Conservation (phyloP, 2,888 invertebrate genomes). For the Schrankia costaestrigalis region DNA sequence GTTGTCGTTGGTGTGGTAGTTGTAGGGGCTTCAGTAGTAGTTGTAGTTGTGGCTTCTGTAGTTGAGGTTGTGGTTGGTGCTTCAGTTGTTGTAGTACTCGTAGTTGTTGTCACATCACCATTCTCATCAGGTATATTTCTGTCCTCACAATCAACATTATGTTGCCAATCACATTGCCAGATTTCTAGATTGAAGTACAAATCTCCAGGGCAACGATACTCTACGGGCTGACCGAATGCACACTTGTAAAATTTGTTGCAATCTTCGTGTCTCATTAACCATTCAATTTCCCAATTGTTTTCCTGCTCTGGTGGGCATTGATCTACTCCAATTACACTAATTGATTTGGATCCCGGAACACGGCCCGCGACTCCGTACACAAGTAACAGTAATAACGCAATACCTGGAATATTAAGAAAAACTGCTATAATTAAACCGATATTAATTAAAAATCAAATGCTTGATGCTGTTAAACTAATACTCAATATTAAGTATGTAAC, state of each 20-base stretch:
- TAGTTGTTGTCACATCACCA: no score
- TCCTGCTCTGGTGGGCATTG: constrained; percentile 56
- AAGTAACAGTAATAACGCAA: background rate
- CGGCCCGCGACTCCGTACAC: no score
- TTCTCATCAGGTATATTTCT: constrained; percentile 49
- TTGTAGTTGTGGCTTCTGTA: constrained; percentile 11
- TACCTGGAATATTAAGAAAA: background rate
- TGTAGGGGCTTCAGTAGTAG: constrained; percentile 5
- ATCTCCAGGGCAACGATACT: constrained; percentile 77
- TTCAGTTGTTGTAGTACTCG: no score
- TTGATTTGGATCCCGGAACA: no score
- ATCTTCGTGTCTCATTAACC: constrained; percentile 77
- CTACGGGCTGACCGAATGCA: constrained; percentile 81
- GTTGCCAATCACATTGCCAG: constrained; percentile 81
- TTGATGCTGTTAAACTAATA: no score
- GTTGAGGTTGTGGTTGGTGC: no score
- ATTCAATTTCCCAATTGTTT: constrained; percentile 55
- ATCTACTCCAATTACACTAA: constrained; percentile 18
- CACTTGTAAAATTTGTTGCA: constrained; percentile 85
- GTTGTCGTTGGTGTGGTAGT: constrained; percentile 11
- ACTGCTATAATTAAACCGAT: no score
- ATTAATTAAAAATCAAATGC: no score
- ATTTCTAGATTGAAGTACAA: constrained; percentile 79
- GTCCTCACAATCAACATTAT: constrained; percentile 81
- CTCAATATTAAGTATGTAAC: no score